Evolutionary conservation across 2,797 vertebrate species (phyloP), one percentile per base, ranked within the genome.

Genomic region (Coendou prehensilis): DNA sequence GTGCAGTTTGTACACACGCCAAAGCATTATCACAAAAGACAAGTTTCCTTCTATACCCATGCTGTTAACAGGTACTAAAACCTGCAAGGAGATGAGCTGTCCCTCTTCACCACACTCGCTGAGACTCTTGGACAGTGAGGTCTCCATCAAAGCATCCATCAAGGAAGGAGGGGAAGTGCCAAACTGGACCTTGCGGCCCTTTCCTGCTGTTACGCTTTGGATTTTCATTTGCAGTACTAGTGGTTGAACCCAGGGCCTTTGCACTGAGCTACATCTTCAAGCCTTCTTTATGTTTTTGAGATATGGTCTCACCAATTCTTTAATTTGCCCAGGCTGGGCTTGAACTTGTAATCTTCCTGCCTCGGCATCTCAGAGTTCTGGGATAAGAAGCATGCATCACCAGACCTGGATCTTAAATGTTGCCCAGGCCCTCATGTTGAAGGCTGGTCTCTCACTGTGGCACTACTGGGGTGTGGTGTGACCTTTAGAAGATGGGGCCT

Each of bases 171-270:
- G 7, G 1, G 17, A 59, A 9, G 54, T n/a, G 5, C 30, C 17
- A 1, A 11, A 8, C 10, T 2, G 57, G 47, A 11, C 8, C n/a
- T 0, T n/a, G 5, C 47, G 23, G 30, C 20, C 14, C 8, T 52
- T 78, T 50, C 47, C n/a, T 52, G 13, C 26, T 45, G 10, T 28
- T 20, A 45, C n/a, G 78, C 50, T 71, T 81, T 33, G 63, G 75
- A 18, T 78, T 78, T 78, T 30, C 73, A 28, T 28, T 75, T 75
- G 26, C 13, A 28, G 45, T 0, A 14, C 47, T 78, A 17, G 47
- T 33, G 9, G 47, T 5, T 52, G 28, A 78, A 10, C 7, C 28
- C 75, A 78, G 75, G 75, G 17, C 47, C 28, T 52, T 33, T 52
- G 9, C 75, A 33, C 47, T 33, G 26, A 28, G 47, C 75, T 33